Evolutionary conservation across 2,113 vertebrate genomes (phyloP), one percentile per base, ranked within the genome.

Genomic region (Orthonyx spaldingii): DNA sequence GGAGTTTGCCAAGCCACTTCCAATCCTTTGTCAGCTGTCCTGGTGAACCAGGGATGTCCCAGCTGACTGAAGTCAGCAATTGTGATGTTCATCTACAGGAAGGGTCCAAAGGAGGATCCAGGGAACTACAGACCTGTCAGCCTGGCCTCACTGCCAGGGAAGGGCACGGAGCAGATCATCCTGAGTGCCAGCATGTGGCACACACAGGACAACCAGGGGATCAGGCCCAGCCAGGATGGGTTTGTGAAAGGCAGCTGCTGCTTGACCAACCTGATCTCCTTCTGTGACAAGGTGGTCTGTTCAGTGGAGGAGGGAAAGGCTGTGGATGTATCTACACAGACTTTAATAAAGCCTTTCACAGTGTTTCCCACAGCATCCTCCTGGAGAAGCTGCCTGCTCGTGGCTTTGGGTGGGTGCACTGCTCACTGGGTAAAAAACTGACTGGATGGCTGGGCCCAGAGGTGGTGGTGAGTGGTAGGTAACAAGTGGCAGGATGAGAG

Each of bases 31-130:
- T 17, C 46, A 41, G 44, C 44, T 37, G 23, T 59, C 44, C 39
- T 44, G 37, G 39, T 50, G 46, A 52, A 14, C 44, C 8, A 49
- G 46, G 37, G 37, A 7, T 22, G 10, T 44, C 10, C 33, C 52
- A 24, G 37, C 24, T 66, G 59, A 10, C 68, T 24, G 44, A 44
- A 50, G 44, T 30, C 46, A 74, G 37, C 13, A 52, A 2, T 10
- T 44, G 33, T 6, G 16, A 27, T 17, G 16, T 19, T 10, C 23
- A 23, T 4, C 33, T 24, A 46, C 33, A 66, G 72, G 19, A 74
- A 59, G 13, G 27, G 19, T 30, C 0, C 0, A 44, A 44, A 37
- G 52, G 19, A 74, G 16, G 18, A 46, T 46, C 1, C 16, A 8
- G 23, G 44, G 68, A 81, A 13, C 5, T 9, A 13, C 37, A 65